A percentile compares a stretch with the other conserved stretches of the same genome.
phyloP scores from a whole-genome alignment of 2,113 vertebrate species.

The Miniopterus natalensis region DNA sequence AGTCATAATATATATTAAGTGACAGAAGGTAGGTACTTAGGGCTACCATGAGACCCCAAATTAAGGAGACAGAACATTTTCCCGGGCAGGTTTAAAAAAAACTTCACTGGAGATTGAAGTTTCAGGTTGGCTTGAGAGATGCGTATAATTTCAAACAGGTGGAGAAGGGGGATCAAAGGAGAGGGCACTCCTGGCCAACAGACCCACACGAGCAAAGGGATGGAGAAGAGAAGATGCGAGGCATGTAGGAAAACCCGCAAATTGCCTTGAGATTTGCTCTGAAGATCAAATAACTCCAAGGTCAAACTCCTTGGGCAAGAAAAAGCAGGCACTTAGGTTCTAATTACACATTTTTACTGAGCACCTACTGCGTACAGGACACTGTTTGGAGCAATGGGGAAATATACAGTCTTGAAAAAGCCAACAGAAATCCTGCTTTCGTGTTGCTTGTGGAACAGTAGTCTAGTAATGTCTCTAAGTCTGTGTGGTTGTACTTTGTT shows the following conservation, averaged over 20 bases:
- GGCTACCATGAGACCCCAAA: background rate
- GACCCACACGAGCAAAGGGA: background rate
- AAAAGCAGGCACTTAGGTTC: background rate
- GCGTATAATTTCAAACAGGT: background rate
- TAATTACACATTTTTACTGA: background rate
- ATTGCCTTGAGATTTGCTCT: background rate
- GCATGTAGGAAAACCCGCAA: background rate
- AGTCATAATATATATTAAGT: background rate
- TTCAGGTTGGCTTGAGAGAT: background rate
- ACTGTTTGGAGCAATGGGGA: background rate
- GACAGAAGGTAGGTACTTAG: background rate
- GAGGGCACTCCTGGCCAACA: background rate
- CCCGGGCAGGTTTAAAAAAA: background rate
- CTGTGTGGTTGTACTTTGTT: background rate
- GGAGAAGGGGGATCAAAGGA: background rate
- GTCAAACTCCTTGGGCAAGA: background rate
- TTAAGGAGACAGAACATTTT: background rate
- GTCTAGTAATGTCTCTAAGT: background rate
- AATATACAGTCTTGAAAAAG: background rate
- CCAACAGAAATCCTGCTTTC: background rate
- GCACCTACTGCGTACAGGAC: background rate
- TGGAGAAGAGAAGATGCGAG: background rate
- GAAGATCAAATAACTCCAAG: conserved; percentile 13
- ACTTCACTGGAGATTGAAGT: background rate
- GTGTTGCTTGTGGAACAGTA: background rate